Conservation (phyloP, 2,888 invertebrate genomes). For the Gisinianus flammeolus region DNA sequence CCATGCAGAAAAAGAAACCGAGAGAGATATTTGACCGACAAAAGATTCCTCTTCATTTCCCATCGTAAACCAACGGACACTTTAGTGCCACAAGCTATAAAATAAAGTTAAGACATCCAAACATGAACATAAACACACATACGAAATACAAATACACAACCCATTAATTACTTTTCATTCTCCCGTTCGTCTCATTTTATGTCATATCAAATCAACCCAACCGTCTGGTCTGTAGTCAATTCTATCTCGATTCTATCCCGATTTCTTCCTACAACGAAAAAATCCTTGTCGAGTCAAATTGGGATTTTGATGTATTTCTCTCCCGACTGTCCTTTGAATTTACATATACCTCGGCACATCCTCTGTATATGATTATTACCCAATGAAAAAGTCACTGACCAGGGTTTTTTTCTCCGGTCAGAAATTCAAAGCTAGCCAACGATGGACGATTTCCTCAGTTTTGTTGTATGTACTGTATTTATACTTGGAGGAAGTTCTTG, state of each 20-base stretch:
- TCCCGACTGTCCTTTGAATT: too few species aligned
- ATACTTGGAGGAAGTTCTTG: too few species aligned
- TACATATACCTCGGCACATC: background rate
- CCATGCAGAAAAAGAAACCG: conserved; percentile 1
- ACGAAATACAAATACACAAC: background rate
- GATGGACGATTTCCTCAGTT: too few species aligned
- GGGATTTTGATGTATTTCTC: too few species aligned
- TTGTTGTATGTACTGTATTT: too few species aligned
- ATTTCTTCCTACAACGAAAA: background rate
- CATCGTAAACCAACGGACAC: background rate
- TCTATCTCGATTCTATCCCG: background rate
- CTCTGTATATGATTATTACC: background rate
- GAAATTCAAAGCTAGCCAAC: too few species aligned
- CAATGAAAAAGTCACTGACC: too few species aligned
- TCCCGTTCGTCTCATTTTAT: background rate
- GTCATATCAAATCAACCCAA: too few species aligned
- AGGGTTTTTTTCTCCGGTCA: too few species aligned
- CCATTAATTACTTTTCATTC: conserved; percentile 13
- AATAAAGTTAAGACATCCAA: background rate
- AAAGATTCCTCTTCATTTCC: background rate
- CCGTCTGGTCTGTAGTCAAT: too few species aligned
- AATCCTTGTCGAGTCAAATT: too few species aligned
- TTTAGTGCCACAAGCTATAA: conserved; percentile 1
- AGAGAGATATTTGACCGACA: conserved; percentile 19
- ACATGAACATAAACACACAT: background rate